Percentiles rank a stretch among this genome's conserved stretches.
These are phyloP conservation scores for Otolemur garnettii DNA, from an alignment of 2,113 vertebrate species.

Conservation along the genomic window DNA sequence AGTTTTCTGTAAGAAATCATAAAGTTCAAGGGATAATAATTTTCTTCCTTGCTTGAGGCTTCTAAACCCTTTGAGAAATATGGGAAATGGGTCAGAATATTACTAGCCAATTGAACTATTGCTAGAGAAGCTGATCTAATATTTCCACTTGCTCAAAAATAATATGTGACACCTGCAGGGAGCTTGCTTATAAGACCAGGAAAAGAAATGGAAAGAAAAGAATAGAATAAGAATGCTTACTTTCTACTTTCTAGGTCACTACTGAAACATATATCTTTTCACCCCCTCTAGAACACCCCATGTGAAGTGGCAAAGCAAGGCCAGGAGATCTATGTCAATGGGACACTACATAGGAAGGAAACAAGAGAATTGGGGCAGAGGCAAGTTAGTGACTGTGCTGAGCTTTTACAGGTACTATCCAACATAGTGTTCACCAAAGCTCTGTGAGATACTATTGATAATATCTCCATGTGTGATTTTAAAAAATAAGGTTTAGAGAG, in stretches of 20 bases:
- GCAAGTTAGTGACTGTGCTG: background rate
- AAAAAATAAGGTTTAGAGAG: background rate
- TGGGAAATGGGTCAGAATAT: background rate
- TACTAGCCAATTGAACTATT: background rate
- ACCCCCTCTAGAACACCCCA: rapidly evolving
- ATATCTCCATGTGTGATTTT: background rate
- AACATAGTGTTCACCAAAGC: background rate
- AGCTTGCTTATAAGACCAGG: background rate
- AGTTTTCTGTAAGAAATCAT: background rate
- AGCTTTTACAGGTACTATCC: background rate
- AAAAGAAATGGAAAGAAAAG: background rate
- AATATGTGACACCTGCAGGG: background rate
- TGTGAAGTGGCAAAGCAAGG: background rate
- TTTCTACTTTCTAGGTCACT: background rate
- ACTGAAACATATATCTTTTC: background rate
- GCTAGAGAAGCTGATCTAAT: background rate
- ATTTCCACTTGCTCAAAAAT: background rate
- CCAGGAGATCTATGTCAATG: background rate
- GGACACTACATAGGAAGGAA: background rate
- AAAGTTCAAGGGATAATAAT: background rate
- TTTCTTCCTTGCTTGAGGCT: background rate
- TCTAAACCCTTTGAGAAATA: background rate
- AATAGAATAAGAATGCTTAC: rapidly evolving
- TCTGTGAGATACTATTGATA: background rate
- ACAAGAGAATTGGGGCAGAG: background rate